phyloP scores from a whole-genome alignment of 2,797 vertebrate genomes.

The Eulemur coronatus region DNA sequence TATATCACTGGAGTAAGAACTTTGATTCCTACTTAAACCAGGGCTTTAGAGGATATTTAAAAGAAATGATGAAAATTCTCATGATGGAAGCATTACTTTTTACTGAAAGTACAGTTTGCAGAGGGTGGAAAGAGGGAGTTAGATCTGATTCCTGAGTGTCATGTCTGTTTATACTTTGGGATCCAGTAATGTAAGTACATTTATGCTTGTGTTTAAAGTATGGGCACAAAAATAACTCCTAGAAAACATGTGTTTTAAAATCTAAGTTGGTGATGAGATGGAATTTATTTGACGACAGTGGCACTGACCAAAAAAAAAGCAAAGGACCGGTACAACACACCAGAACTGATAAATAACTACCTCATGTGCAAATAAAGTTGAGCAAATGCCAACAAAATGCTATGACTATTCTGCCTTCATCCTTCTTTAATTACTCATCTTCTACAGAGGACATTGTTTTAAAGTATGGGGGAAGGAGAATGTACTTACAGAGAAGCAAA shows the following conservation, averaged over 20 bases:
- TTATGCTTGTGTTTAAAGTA: not conserved
- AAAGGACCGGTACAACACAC: not conserved
- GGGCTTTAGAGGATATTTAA: not conserved
- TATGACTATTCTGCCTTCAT: not conserved
- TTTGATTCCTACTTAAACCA: not conserved
- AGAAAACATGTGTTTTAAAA: not conserved
- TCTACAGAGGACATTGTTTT: not conserved
- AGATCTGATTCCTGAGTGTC: not conserved
- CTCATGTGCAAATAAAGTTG: constrained; percentile 13
- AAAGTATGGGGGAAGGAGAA: not conserved
- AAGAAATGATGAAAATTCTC: not conserved
- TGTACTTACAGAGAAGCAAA: constrained; percentile 18
- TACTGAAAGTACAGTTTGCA: not conserved
- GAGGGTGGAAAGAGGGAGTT: not conserved
- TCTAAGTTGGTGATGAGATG: not conserved
- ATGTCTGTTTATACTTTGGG: not conserved
- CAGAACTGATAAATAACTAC: constrained; percentile 3
- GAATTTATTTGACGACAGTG: not conserved
- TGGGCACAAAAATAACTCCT: not conserved
- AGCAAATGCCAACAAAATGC: constrained; percentile 28
- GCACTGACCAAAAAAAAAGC: not conserved
- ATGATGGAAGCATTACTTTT: not conserved
- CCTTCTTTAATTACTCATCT: constrained; percentile 40
- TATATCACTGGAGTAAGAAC: not conserved
- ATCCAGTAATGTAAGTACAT: not conserved